phyloP scores from a whole-genome alignment of 2,888 invertebrate species.

The Eristalis tenax region DNA sequence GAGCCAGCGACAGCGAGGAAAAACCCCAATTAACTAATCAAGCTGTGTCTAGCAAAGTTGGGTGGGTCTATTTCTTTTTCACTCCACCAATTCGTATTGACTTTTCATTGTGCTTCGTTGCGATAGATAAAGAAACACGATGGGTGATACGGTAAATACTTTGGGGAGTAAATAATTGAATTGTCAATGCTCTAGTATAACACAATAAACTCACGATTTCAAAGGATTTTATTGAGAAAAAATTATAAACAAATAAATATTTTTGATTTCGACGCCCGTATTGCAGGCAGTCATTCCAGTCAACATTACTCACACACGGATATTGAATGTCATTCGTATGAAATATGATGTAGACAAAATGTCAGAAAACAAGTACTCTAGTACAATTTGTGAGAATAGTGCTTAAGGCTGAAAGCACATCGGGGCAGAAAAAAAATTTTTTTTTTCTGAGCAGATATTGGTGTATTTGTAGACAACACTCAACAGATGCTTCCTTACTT shows the following conservation, averaged over 20 bases:
- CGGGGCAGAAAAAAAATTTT: no score
- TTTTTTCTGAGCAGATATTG: no score
- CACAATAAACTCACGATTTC: conserved; percentile 45
- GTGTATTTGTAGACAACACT: no score
- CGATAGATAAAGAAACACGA: neutral
- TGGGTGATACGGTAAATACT: neutral
- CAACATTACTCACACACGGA: conserved; percentile 53
- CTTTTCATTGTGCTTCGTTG: conserved; percentile 25
- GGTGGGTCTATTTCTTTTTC: conserved; percentile 64
- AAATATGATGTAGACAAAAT: conserved; percentile 20
- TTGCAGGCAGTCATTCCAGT: conserved; percentile 49
- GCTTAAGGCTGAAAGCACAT: no score
- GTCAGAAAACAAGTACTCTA: conserved; percentile 34
- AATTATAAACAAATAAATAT: conserved; percentile 69
- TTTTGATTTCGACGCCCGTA: conserved; percentile 51
- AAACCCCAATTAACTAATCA: conserved; percentile 66
- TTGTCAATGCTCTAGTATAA: neutral
- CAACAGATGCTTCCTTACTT: no score
- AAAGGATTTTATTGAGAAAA: conserved; percentile 40
- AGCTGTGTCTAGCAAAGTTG: conserved; percentile 50
- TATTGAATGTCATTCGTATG: conserved; percentile 21
- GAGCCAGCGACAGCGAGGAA: conserved; percentile 8
- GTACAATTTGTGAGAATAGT: conserved; percentile 6
- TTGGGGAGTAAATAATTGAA: neutral
- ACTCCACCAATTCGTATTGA: conserved; percentile 40